phyloP scores from a whole-genome alignment of 2,797 vertebrate genomes.

The Mus caroli region DNA sequence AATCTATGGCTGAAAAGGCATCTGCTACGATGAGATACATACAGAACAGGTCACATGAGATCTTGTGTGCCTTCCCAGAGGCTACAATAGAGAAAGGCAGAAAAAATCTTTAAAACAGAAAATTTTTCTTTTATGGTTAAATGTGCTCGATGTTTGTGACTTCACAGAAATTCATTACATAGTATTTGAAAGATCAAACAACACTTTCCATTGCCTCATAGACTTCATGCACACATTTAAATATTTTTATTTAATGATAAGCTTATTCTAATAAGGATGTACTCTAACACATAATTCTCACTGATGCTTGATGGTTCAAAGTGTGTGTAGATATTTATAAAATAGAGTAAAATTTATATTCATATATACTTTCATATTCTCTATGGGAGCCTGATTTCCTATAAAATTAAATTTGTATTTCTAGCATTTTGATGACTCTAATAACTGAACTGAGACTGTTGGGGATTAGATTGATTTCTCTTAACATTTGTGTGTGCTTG shows the following conservation, averaged over 20 bases:
- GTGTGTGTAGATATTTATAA: conserved; percentile 21
- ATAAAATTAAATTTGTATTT: conserved; percentile 45
- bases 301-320: conserved; percentile 11
- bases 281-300: not conserved
- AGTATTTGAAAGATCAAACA: conserved; percentile 48
- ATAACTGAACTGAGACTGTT: not conserved
- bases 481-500: not conserved
- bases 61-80: not conserved
- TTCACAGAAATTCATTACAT: not conserved
- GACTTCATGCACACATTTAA: conserved; percentile 25
- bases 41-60: conserved; percentile 67
- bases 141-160: not conserved
- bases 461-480: conserved; percentile 6
- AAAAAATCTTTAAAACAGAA: conserved; percentile 23
- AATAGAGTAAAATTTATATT: not conserved
- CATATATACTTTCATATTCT: not conserved
- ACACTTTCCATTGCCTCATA: not conserved
- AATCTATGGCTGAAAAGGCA: conserved; percentile 84
- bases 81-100: not conserved
- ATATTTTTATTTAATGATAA: not conserved
- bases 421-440: not conserved
- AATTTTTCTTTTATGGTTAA: not conserved
- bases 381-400: not conserved
- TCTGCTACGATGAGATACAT: conserved; percentile 81
- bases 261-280: not conserved